Base-by-base conservation (phyloP, 2,888 invertebrate genomes). In the Phytoseiulus persimilis region DNA sequence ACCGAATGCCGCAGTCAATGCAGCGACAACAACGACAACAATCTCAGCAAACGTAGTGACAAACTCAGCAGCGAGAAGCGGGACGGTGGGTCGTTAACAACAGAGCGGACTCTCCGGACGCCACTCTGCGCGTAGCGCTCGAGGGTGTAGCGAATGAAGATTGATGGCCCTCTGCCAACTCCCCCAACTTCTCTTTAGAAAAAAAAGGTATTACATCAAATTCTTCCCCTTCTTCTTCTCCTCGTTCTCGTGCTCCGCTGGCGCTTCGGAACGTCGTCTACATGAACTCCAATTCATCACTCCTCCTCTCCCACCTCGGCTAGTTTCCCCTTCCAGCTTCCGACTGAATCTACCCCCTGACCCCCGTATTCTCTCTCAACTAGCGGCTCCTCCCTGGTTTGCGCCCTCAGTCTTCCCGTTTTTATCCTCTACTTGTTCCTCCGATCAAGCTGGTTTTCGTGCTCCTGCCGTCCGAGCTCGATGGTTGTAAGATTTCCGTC, bases 121-220 rank as follows among this genome's bases (percentile, higher is more conserved):
- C 65, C 65, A 28, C 65, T 65, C 65, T 28, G 65, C 65, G 65
- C 28, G 5, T 28, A 65, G 65, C 65, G 65, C 65, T 65, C 33
- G 32, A 39, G 87, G 32, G 87, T 87, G 87, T 87, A 87, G 87
- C 87, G 87, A 87, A 87, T 87, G 32, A 87, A 87, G 87, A 87
- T 87, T 33, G 87, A 87, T 87, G 45, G 45, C 87, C 18, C 65
- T 65, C 14, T 28, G 65, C 65, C 14, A 28, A 28, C 65, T 65
- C 65, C 65, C 65, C 65, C 65, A 65, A 65, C 23, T 65, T 65
- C 65, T 28, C 65, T 65, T 65, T 65, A 28, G 28, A 65, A 65
- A 65, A 65, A 65, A 65, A 65, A 65, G 65, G 65, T 65, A 65
- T 65, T 65, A 65, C 65, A 65, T 65, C 65, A 65, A 65, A 65